Conservation (phyloP, 2,888 invertebrate genomes). For the Tipula unca region DNA sequence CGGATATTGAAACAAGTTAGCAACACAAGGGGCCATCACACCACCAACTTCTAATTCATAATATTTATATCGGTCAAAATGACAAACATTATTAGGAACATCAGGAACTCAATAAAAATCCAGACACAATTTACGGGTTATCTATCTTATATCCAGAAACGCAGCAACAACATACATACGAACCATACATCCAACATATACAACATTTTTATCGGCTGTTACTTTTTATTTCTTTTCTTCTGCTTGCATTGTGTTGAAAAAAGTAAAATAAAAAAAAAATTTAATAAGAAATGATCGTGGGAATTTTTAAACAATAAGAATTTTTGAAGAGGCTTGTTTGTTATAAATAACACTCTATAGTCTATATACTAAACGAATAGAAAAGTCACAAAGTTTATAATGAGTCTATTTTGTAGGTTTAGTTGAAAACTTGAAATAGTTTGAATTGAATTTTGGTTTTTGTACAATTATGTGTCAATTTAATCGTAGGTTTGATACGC, state of each 20-base stretch:
- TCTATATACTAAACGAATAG: background rate
- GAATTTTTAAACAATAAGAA: background rate
- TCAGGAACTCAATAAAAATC: background rate
- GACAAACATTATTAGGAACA: background rate
- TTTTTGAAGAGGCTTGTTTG: background rate
- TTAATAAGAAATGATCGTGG: constrained; percentile 8
- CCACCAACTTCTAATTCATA: too few species aligned
- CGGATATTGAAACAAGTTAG: too few species aligned
- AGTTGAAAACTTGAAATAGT: background rate
- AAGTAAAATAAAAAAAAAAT: background rate
- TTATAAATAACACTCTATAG: background rate
- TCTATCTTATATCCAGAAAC: too few species aligned
- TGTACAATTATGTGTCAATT: background rate
- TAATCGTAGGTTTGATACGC: background rate
- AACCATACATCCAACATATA: background rate
- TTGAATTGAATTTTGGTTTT: background rate
- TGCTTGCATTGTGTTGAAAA: background rate
- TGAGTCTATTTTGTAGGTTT: background rate
- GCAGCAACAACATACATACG: background rate
- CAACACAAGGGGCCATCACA: too few species aligned
- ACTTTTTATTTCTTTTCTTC: background rate
- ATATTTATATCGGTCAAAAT: background rate
- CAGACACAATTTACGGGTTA: background rate
- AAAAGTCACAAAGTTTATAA: background rate
- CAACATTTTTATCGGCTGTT: background rate